Evolutionary conservation across 1,140 invertebrate species (phyloP), one percentile per base, ranked within the genome.

Genomic region (Hycleus phaleratus): DNA sequence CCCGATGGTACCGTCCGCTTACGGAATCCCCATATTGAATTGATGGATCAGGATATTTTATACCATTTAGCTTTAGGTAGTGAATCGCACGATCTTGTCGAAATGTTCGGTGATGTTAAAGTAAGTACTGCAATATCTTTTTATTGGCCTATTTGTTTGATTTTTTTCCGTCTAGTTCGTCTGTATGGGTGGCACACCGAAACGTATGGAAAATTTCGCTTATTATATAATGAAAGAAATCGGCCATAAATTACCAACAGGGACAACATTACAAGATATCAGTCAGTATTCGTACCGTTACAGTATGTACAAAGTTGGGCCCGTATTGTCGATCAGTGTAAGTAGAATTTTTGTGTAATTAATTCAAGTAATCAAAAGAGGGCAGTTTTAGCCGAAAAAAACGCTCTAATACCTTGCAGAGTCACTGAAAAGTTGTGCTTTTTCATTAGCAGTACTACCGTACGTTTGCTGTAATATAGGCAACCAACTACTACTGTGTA

Each of bases 251-350:
- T 76, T 95, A 61, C 92, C 92, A 0, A 85, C 90, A 43, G 93
- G 93, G 40, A 91, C 90, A 3, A 86, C 85, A 46, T 77, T 95
- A 25, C 81, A 85, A 61, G 93, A 98, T 73, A 93, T 98, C 60
- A 93, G 90, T 65, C 87, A 87, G 68, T 90, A 87, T 71, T 95
- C 93, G 7, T 94, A 97, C 73, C 81, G 95, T 64, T 99, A 97
- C 75, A 90, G 89, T 12, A 93, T 98, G 88, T 99, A 90, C 76
- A 98, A 98, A 87, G 91, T 97, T 26, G 92, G 93, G n/a, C 90
- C 91, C 0, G 90, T 96, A 25, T 79, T 96, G 1, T 92, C 85
- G 61, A 84, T 95, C 57, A 94, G 90, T 73, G 93, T 95, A 81
- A 90, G 89, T 88, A 44, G 6, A 43, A 44, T 45, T n/a, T 24